Base-by-base conservation (phyloP, 2,113 vertebrate species). In the Agelaius tricolor region DNA sequence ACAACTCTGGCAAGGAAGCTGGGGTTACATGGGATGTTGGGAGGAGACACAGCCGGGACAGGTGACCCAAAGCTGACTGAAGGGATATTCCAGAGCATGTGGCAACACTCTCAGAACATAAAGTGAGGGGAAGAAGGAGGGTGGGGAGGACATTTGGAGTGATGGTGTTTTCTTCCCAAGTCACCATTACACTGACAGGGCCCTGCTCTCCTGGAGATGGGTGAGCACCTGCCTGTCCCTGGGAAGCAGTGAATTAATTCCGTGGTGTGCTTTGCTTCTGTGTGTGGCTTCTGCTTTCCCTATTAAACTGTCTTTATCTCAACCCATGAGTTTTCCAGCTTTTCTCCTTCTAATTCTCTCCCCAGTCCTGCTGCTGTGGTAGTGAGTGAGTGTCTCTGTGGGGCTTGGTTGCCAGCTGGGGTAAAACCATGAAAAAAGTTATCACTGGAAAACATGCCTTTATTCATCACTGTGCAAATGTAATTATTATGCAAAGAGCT, bases 1-100 rank as follows among this genome's bases (percentile, higher is more conserved):
- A 6, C 35, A 9, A 19, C 0, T 0, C 76, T 51, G 43, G 52
- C 0, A 0, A 67, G 52, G 44, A 52, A 13, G 6, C 2, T 59
- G 68, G 15, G 35, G 10, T 2, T 74, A 19, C 4, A 2, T 16
- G 33, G 37, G 44, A 67, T 15, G 3, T 0, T 74, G 61, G 23
- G 28, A 67, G 1, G n/a, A 89, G 54, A 41, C 9, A n/a, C 7
- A 47, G 20, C 28, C 0, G 1, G 24, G 23, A 46, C 8, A 30
- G 52, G 28, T 74, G 46, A 54, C 20, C 6, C 19, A 17, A 21
- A 21, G 54, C 3, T 54, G 69, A 75, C 39, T 23, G 30, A n/a
- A 59, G 52, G 13, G 52, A 46, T 39, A 39, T 74, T 44, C 28
- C 37, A 67, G 6, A 46, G 6, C 3, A 10, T 24, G 2, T 26